Conservation (phyloP, 2,113 vertebrate species). For the Paralichthys olivaceus region DNA sequence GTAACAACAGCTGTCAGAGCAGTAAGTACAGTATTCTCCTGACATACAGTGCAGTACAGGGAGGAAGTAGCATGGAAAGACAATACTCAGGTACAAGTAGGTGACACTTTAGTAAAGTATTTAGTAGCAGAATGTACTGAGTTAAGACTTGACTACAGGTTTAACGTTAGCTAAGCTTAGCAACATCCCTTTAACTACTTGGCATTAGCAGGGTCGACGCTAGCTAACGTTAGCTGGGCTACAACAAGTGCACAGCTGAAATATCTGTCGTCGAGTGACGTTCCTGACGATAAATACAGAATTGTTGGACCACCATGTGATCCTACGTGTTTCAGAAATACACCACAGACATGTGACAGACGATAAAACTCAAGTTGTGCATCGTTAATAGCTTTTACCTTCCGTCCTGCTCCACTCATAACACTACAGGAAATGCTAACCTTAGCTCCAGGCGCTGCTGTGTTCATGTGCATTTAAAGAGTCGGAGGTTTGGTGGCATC, state of each 20-base stretch:
- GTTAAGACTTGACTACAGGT: background rate
- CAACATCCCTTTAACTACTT: background rate
- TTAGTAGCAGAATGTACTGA: background rate
- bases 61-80: background rate
- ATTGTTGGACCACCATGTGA: background rate
- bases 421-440: constrained; percentile 46
- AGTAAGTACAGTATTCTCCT: background rate
- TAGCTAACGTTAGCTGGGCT: constrained; percentile 55
- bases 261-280: background rate
- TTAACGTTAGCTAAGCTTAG: background rate
- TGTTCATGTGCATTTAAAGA: constrained; percentile 11
- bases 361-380: background rate
- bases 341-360: background rate
- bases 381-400: constrained; percentile 44
- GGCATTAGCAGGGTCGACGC: background rate
- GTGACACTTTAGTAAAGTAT: background rate
- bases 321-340: background rate
- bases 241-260: constrained; percentile 28
- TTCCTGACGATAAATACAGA: background rate
- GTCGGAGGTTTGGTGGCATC: background rate
- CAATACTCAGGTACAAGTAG: background rate
- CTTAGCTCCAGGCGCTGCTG: constrained; percentile 32
- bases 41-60: background rate
- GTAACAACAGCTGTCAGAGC: background rate
- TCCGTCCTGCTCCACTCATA: constrained; percentile 67